Evolutionary conservation across 2,113 vertebrate species (phyloP).

Genomic region (Bubo scandiacus): DNA sequence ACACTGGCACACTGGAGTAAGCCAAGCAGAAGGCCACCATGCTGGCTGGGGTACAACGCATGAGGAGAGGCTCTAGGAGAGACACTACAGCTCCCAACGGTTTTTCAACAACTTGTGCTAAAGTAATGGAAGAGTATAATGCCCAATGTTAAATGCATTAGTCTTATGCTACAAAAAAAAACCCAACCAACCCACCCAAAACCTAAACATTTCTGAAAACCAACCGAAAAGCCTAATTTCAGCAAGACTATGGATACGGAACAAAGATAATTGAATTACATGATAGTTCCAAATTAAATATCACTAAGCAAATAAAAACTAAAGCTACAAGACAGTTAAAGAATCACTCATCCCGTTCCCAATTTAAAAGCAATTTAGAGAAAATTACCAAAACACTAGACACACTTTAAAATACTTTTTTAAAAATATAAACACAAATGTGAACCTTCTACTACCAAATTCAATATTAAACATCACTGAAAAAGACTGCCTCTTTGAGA

Average conservation of each 20-base stretch:
- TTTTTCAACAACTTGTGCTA: not conserved
- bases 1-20: rapidly evolving
- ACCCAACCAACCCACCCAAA: no score
- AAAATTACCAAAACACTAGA: not conserved
- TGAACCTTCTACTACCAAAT: not conserved
- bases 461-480: not conserved
- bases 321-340: not conserved
- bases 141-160: not conserved
- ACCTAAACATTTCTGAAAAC: not conserved
- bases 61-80: not conserved
- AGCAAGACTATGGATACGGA: not conserved
- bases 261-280: slow-evolving; percentile 26
- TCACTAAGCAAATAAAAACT: not conserved
- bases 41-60: rapidly evolving
- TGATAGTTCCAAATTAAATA: not conserved
- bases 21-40: not conserved
- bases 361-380: slow-evolving; percentile 18
- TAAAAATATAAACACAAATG: not conserved
- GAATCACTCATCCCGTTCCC: not conserved
- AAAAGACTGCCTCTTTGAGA: not conserved
- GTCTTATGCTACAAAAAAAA: not conserved
- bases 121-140: not conserved
- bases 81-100: not conserved
- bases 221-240: not conserved
- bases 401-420: not conserved